A percentile compares a stretch with the other conserved stretches of the same genome.
Evolutionary conservation across 2,113 vertebrate species (phyloP).

Genomic region (Takifugu bimaculatus): DNA sequence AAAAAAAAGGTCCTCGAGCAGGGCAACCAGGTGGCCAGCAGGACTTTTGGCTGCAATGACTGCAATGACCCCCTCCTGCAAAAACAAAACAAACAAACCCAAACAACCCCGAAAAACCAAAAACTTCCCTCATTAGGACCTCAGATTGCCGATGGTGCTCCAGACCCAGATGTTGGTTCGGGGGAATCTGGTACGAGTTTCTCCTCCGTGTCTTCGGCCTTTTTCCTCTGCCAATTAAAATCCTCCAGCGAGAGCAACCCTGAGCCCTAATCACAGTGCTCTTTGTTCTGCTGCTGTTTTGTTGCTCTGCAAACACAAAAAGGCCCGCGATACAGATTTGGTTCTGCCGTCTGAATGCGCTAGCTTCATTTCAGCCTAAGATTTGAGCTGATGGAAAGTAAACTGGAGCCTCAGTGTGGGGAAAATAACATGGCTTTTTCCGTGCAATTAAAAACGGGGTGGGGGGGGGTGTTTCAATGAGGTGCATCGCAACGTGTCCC

Average conservation of each 20-base stretch:
- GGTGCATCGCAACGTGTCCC: conserved; percentile 25
- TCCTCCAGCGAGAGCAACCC: conserved; percentile 46
- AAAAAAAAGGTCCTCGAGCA: conserved; percentile 42
- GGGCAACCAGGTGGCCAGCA: conserved; percentile 52
- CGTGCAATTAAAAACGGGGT: conserved; percentile 41
- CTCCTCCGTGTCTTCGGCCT: conserved; percentile 17
- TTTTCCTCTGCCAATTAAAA: conserved; percentile 65
- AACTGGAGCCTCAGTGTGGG: conserved; percentile 11
- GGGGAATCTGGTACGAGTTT: conserved; percentile 4
- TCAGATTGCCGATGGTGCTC: conserved; percentile 62
- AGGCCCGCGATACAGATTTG: conserved; percentile 42
- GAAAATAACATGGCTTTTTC: conserved; percentile 20
- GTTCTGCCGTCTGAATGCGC: conserved; percentile 57
- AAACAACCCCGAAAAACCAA: too few relatives aligned
- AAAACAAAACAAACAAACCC: not conserved
- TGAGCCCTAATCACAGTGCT: conserved; percentile 25
- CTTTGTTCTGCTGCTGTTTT: conserved; percentile 13
- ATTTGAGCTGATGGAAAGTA: conserved; percentile 42
- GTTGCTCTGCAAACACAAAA: conserved; percentile 32
- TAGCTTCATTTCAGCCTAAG: conserved; percentile 50
- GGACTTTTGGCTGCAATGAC: conserved; percentile 48
- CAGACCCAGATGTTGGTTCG: conserved; percentile 55
- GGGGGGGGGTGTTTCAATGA: conserved; percentile 1
- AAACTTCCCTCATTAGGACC: conserved; percentile 59
- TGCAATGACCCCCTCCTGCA: conserved; percentile 33